Base-by-base conservation (phyloP, 2,113 vertebrate species). In the Dolichotis patagonum region DNA sequence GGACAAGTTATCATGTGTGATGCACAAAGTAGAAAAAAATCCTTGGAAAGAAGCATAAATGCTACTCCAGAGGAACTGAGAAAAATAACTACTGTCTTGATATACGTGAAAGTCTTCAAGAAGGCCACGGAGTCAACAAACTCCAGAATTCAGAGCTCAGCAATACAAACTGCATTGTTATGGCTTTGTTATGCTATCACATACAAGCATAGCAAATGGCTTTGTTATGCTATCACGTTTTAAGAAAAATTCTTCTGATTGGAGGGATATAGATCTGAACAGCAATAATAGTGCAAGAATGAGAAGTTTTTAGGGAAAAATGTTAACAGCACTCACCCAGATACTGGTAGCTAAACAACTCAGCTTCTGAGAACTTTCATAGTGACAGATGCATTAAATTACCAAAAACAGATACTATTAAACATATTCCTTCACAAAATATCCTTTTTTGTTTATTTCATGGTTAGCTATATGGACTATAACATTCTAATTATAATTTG, bases 401-500 rank as follows among this genome's bases (percentile, higher is more conserved):
- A 32, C 7, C 41, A 24, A 81, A 94, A 85, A 88, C 11, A 56
- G 60, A 75, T 62, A 9, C 32, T 49, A 77, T 78, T 54, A 94
- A 86, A 67, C 58, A 81, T 58, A 17, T 69, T n/a, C 43, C 71
- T 90, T 73, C 38, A 56, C 11, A 62, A 93, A 96, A 81, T 69
- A 73, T 26, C 0, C 8, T 58, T 92, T 90, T 71, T 81, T 2
- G 46, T 95, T 85, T 85, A 77, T 77, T 91, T n/a, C 11, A 32
- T 89, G n/a, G 19, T 83, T 41, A 96, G 3, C 54, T 94, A 84
- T 32, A 11, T 26, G 19, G 26, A 35, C 22, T 52, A 20, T 46
- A 91, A 73, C 82, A 63, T n/a, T 78, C 2, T 85, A 38, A 91
- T 82, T 71, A 85, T 60, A 91, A 95, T 93, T 88, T 83, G 46